Conservation (phyloP, 2,888 invertebrate species). For the Barypeithes pellucidus region DNA sequence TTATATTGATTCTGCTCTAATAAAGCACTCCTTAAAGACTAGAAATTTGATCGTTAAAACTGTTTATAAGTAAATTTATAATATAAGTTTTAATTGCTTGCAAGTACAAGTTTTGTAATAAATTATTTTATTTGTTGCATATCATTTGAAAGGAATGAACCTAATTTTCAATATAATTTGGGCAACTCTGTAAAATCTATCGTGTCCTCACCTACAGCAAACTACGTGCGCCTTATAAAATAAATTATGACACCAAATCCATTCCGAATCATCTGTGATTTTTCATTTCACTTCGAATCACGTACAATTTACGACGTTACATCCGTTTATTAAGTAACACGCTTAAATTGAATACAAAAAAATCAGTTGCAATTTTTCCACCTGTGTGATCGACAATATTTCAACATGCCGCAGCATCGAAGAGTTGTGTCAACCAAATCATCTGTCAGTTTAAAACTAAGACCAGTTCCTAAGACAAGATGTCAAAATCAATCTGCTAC, state of each 20-base stretch:
- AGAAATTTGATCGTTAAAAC: too few species aligned
- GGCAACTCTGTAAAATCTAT: constrained; percentile 39
- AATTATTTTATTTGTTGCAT: too few species aligned
- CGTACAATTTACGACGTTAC: constrained; percentile 32
- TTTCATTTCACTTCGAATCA: constrained; percentile 29
- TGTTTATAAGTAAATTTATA: too few species aligned
- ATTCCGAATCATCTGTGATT: constrained; percentile 29
- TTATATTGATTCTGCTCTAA: too few species aligned
- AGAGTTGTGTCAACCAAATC: constrained; percentile 16
- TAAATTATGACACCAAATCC: constrained; percentile 45
- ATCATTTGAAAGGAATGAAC: neutral
- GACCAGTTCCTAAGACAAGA: constrained; percentile 27
- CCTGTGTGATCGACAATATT: constrained; percentile 19
- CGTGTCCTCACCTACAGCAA: constrained; percentile 34
- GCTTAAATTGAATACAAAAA: constrained; percentile 5
- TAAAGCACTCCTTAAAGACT: too few species aligned
- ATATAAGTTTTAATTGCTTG: too few species aligned
- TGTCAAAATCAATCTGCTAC: constrained; percentile 55
- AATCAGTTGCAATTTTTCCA: constrained; percentile 8
- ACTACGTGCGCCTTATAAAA: constrained; percentile 43
- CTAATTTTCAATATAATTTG: constrained; percentile 25
- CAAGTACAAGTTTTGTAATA: too few species aligned
- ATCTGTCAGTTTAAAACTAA: constrained; percentile 18
- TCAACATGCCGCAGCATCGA: constrained; percentile 23
- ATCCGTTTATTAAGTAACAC: constrained; percentile 15